Base-by-base conservation (phyloP, 2,113 vertebrate genomes). In the Silurus glanis region DNA sequence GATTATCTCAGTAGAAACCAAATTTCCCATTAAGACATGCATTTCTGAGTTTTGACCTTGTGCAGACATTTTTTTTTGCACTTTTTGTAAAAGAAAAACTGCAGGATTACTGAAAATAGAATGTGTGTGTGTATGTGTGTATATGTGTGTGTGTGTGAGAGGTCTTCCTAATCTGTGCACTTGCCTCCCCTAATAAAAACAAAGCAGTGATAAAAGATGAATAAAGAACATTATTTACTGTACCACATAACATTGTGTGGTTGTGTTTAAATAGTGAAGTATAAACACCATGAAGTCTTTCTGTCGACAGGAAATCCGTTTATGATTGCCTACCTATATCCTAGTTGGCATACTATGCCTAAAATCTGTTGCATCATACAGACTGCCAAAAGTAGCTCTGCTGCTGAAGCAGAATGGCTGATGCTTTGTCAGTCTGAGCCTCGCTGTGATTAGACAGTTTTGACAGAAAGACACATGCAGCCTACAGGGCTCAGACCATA, bases 381-480 rank as follows among this genome's bases (percentile, higher is more conserved):
- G 62, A 47, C n/a, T 67, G 47, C n/a, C n/a, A 64, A 19, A n/a
- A 53, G n/a, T 53, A 8, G 49, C 62, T 66, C 80, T 55, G 62
- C 64, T 55, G n/a, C n/a, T 83, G 23, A 83, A 69, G 58, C 59
- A 51, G 59, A 55, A 69, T 55, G 37, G 16, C 17, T 67, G 62
- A 55, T 69, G 45, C 16, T 47, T 16, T 62, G 55, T 81, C 64
- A 82, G n/a, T 72, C n/a, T 81, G 85, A 83, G 23, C 89, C 83
- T 85, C 71, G 89, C 85, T 86, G 82, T 71, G 56, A 76, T 84
- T 49, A 21, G 55, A 62, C 55, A 86, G 66, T 81, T 86, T 71
- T 81, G 85, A 86, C 64, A 82, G 76, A 21, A 53, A 76, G 67
- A 82, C 55, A 45, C 69, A 61, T 47, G 51, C 47, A 10, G 56